phyloP scores from a whole-genome alignment of 2,113 vertebrate genomes.

The Panthera tigris region DNA sequence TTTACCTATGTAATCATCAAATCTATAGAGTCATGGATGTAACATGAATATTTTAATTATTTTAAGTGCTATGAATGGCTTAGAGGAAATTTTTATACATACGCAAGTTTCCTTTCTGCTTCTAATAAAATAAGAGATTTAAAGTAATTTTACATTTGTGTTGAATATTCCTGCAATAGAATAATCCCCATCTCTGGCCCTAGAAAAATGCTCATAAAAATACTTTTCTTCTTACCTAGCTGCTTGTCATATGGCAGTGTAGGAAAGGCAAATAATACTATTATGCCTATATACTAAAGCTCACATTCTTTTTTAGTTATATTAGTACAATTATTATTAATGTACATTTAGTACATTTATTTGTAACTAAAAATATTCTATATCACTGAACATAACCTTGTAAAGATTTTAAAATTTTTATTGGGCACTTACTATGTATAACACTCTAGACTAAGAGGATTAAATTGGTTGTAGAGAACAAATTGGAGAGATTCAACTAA shows the following conservation, averaged over 20 bases:
- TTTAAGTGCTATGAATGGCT: background rate
- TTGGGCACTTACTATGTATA: background rate
- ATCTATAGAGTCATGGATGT: background rate
- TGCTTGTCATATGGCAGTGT: background rate
- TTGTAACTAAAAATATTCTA: conserved; percentile 1
- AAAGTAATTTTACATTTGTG: background rate
- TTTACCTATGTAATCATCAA: background rate
- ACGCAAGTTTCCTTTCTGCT: background rate
- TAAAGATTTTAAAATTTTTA: background rate
- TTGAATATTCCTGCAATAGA: background rate
- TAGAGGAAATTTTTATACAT: background rate
- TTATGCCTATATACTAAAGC: background rate
- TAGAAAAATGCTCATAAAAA: background rate
- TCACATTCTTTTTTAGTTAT: background rate
- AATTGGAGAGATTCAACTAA: background rate
- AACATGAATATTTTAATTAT: conserved; percentile 31
- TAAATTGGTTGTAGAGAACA: background rate
- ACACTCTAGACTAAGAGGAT: background rate
- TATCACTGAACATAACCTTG: background rate
- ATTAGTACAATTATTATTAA: background rate
- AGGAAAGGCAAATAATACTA: background rate
- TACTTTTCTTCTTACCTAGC: background rate
- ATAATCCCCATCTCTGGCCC: background rate
- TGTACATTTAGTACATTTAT: background rate
- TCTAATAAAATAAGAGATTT: conserved; percentile 22